Evolutionary conservation across 2,888 invertebrate species (phyloP).

Genomic region (Cancer borealis): DNA sequence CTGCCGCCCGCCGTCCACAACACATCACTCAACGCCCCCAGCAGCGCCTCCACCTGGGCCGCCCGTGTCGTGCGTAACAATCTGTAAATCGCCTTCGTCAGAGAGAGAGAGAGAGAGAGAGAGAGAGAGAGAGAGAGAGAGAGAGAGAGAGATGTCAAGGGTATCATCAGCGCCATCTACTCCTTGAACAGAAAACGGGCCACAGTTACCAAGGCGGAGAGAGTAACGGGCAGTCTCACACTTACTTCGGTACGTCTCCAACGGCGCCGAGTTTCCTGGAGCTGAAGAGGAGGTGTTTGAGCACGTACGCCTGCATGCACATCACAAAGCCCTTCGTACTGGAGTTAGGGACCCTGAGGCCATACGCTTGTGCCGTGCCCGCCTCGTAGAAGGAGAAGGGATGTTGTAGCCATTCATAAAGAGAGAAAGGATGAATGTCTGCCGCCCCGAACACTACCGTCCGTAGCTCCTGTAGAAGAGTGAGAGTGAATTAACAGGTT

Average conservation of each 20-base stretch:
- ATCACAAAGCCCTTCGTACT: slow-evolving; percentile 72
- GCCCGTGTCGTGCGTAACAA: slow-evolving; percentile 60
- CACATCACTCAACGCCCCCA: slow-evolving; percentile 70
- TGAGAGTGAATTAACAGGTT: background rate
- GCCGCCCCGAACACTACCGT: slow-evolving; percentile 68
- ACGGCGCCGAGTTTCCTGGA: slow-evolving; percentile 45
- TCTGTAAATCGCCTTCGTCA: slow-evolving; percentile 14
- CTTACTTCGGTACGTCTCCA: slow-evolving; percentile 61
- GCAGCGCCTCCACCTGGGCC: slow-evolving; percentile 69
- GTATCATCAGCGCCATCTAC: background rate
- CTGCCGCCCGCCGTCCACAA: slow-evolving; percentile 72
- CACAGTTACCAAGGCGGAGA: background rate
- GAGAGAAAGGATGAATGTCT: slow-evolving; percentile 45
- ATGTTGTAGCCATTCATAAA: slow-evolving; percentile 62
- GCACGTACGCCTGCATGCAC: slow-evolving; percentile 71
- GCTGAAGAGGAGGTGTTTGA: slow-evolving; percentile 71
- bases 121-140: background rate
- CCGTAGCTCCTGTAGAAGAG: slow-evolving; percentile 64
- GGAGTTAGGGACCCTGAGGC: slow-evolving; percentile 54
- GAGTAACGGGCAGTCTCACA: background rate
- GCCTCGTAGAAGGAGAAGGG: slow-evolving; percentile 70
- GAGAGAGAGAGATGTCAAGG: background rate
- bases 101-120: background rate
- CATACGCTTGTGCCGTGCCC: slow-evolving; percentile 58
- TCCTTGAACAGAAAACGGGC: background rate